Conservation (phyloP, 2,797 vertebrate genomes). For the Kryptolebias ocellatus region DNA sequence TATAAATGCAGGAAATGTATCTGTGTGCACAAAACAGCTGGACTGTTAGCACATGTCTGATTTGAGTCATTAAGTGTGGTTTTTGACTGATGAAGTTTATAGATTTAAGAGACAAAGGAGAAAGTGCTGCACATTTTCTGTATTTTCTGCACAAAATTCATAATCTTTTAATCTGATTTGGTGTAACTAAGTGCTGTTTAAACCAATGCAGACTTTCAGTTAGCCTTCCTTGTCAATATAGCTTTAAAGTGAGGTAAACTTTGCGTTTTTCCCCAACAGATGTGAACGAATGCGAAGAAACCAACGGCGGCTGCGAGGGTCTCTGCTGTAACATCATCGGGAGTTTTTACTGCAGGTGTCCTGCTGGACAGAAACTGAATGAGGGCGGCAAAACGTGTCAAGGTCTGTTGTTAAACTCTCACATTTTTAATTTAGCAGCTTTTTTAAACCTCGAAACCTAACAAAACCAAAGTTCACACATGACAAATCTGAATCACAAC, state of each 20-base stretch:
- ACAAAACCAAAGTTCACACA: too few species aligned
- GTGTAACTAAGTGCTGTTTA: too few species aligned
- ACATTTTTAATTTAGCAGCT: too few species aligned
- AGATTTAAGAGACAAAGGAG: too few species aligned
- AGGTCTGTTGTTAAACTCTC: conserved; percentile 71
- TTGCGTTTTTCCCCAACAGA: conserved; percentile 68
- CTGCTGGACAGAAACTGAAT: conserved; percentile 76
- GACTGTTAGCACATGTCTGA: conserved; percentile 50
- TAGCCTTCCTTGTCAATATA: too few species aligned
- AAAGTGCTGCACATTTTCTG: too few species aligned
- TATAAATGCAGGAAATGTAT: conserved; percentile 19
- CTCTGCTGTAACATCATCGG: conserved; percentile 88
- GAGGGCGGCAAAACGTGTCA: conserved; percentile 82
- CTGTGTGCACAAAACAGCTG: background rate
- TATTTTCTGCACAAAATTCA: too few species aligned
- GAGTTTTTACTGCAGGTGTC: conserved; percentile 88
- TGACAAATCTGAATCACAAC: too few species aligned
- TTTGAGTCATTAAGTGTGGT: conserved; percentile 41
- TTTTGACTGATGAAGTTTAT: too few species aligned
- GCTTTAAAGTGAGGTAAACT: conserved; percentile 3
- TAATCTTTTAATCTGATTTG: too few species aligned
- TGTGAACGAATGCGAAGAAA: conserved; percentile 83
- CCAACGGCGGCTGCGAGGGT: conserved; percentile 83
- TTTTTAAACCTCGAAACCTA: too few species aligned
- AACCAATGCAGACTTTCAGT: too few species aligned